Evolutionary conservation across 2,113 vertebrate genomes (phyloP), one percentile per base, ranked within the genome.

Genomic region (Hyla sarda): DNA sequence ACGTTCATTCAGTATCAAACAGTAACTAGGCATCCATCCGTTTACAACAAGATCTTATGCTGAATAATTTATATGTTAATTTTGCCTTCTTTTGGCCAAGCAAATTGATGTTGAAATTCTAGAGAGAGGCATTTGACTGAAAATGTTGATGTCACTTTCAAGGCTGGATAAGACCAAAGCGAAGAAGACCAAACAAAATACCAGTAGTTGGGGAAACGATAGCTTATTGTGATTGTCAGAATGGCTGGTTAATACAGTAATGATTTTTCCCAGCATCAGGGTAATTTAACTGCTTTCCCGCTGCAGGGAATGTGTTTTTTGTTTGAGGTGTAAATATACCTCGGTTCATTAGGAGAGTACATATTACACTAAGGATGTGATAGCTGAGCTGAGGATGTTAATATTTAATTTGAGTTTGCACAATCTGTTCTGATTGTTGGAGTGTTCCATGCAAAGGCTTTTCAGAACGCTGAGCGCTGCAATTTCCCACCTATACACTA

Each of bases 241-340:
- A 91, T 95, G 95, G 95, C 96, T 94, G 96, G 95, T 97, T 98
- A 98, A 98, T 97, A 98, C 96, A 96, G 96, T 96, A 97, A 97
- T 97, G 96, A 95, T 95, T 98, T 97, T 96, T 92, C 94, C 91
- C 92, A 89, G 93, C 93, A 95, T 93, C 93, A 93, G 93, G 92
- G 93, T 91, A 94, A 95, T 96, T 94, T 95, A 95, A 93, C 94
- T 93, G 89, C 92, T 91, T 92, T 90, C 88, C 81, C 93, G 92
- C 91, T 90, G 91, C 76, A 89, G 92, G 92, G 92, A 94, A 93
- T 90, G 92, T 92, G 92, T 58, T 60, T 92, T 89, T 93, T 96
- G 94, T 97, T 97, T 96, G 96, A 96, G 94, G 93, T 96, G 97
- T 97, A 98, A 98, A 98, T 97, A 97, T 96, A 96, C 93, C 73